Base-by-base conservation (phyloP, 1,140 invertebrate species). In the Conopomorpha cramerella region DNA sequence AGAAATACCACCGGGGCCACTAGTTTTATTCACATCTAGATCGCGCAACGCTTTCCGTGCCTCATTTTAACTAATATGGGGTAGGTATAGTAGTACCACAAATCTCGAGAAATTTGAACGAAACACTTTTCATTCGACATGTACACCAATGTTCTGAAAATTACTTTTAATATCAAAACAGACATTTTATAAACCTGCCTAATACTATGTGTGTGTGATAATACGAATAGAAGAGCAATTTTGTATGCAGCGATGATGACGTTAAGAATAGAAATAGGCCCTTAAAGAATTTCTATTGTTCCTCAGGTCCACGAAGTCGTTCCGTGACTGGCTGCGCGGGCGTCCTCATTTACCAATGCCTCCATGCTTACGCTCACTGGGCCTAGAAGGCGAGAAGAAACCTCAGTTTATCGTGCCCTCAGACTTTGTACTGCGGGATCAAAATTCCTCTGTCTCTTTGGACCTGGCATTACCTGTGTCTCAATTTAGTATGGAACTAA, bases 301-400 rank as follows among this genome's bases (percentile, higher is more conserved):
- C 35, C 50, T 26, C 49, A 80, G 78, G 14, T 71, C 77, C 16
- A 77, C 76, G 3, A 77, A 77, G 43, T 54, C 60, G 0, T 80
- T 76, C 58, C 65, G 70, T 18, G 36, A 54, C 10, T 80, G 73
- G 72, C 46, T 80, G 7, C 39, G 56, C 30, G 51, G 64, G 16
- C 55, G 59, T 15, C 65, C 71, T 0, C 44, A 76, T 16, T 36
- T 77, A 27, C 53, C 59, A 2, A 70, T 71, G 59, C 77, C 78
- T 7, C 53, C 55, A 1, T 78, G 51, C 41, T 37, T 80, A 11
- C 54, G 51, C 17, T 29, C 45, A 0, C 25, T 64, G 1, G 46
- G 53, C 16, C 31, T 37, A 3, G 27, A 49, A 1, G 57, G 43
- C 1, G 63, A 66, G 3, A 74, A 66, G 45, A 74, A 74, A 29